These are phyloP conservation scores for Phoenoteleia sp. DNA, from an alignment of 2,888 invertebrate genomes.

Conservation along the genomic window DNA sequence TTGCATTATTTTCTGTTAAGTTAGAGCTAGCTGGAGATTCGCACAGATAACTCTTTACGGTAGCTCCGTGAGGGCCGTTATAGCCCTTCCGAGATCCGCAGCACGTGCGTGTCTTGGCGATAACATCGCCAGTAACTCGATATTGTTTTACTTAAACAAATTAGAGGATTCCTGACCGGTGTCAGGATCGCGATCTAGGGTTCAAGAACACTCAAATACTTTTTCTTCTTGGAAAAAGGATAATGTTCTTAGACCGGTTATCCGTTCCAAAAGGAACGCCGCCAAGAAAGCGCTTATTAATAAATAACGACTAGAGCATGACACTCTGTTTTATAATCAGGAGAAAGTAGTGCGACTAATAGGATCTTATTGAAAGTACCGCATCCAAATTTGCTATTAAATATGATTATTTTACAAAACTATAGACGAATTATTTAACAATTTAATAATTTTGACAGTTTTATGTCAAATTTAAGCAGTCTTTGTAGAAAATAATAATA, in stretches of 20 bases:
- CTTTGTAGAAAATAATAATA: too few relatives aligned
- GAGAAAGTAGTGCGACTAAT: too few relatives aligned
- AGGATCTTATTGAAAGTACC: too few relatives aligned
- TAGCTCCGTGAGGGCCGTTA: slow-evolving; percentile 80
- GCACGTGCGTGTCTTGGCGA: slow-evolving; percentile 83
- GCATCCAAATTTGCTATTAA: too few relatives aligned
- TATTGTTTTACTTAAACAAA: slow-evolving; percentile 86
- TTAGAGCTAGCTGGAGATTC: slow-evolving; percentile 76
- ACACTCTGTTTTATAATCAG: too few relatives aligned
- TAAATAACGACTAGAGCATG: too few relatives aligned
- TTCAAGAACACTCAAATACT: slow-evolving; percentile 79
- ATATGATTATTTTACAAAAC: too few relatives aligned
- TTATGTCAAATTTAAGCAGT: too few relatives aligned
- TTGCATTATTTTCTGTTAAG: slow-evolving; percentile 47
- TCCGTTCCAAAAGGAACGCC: slow-evolving; percentile 39
- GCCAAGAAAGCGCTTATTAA: too few relatives aligned
- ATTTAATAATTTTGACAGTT: too few relatives aligned
- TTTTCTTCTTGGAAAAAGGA: slow-evolving; percentile 81
- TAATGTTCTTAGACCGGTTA: slow-evolving; percentile 59
- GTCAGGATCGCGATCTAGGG: slow-evolving; percentile 76
- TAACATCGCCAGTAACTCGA: slow-evolving; percentile 85
- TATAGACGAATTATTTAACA: too few relatives aligned
- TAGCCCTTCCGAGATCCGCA: slow-evolving; percentile 81
- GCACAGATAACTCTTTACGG: slow-evolving; percentile 81
- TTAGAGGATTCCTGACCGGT: slow-evolving; percentile 82